A percentile compares a stretch with the other conserved stretches of the same genome.
phyloP scores from a whole-genome alignment of 1,140 invertebrate species.

The Melanaphis sacchari region DNA sequence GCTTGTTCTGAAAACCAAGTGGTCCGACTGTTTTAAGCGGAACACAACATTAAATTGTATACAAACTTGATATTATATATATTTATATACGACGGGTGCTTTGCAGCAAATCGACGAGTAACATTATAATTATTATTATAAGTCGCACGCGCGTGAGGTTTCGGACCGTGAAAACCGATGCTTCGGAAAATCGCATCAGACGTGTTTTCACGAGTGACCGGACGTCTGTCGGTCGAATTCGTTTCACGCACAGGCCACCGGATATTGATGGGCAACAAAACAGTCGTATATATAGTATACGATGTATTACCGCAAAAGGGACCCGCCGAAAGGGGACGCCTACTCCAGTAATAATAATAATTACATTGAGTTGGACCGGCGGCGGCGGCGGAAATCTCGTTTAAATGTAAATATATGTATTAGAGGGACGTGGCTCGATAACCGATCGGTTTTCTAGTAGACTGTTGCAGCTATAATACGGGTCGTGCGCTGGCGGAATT shows the following conservation, averaged over 20 bases:
- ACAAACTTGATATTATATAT: background rate
- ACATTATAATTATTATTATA: conserved; percentile 2
- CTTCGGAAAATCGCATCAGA: conserved; percentile 49
- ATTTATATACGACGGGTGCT: too few species aligned
- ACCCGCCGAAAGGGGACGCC: background rate
- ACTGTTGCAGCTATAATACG: background rate
- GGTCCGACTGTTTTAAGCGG: background rate
- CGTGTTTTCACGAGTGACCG: conserved; percentile 48
- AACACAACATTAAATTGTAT: background rate
- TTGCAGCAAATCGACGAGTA: conserved; percentile 18
- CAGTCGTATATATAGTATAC: background rate
- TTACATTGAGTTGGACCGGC: background rate
- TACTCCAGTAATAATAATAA: background rate
- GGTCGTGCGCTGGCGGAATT: background rate
- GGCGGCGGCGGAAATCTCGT: conserved; percentile 20
- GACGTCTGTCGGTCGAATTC: background rate
- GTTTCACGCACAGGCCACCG: background rate
- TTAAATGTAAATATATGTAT: conserved; percentile 49
- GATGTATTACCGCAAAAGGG: background rate
- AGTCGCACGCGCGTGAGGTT: background rate
- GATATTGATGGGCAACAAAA: background rate
- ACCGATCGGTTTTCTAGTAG: conserved; percentile 35
- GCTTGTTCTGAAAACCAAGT: background rate
- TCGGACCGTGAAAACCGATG: conserved; percentile 45
- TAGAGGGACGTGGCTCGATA: conserved; percentile 6